Base-by-base conservation (phyloP, 53 echinoderm and acorn worm genomes). In the Antedon mediterranea region DNA sequence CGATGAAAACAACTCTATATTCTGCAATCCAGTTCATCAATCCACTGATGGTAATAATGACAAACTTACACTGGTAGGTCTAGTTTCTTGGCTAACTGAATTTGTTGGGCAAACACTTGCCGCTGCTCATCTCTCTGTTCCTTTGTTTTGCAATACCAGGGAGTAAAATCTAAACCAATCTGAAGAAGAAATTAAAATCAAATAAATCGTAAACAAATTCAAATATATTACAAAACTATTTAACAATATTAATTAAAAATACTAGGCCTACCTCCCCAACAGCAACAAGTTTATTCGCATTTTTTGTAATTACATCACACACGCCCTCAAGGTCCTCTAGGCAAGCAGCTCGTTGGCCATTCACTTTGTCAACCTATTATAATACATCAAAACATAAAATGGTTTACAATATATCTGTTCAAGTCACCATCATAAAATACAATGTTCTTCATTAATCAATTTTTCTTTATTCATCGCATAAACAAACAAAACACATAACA, bases 81-180 rank as follows among this genome's bases (percentile, higher is more conserved):
- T 31, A 89, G 75, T 77, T 83, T 85, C 77, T 92, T 97, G 27
- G 97, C 97, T 30, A 97, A 74, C 43, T 88, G 85, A 42, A 97
- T 86, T 82, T 97, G 97, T 76, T 82, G 78, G 31, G 72, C 82
- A 1, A 97, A 78, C 11, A 97, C 89, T 44, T 86, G 84, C 33
- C 89, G 85, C 74, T 97, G 97, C 13, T 77, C 89, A 44, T 83
- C 84, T 81, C 92, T 97, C 43, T 91, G 89, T 43, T 83, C 77
- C 27, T 87, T 83, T 34, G 79, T 75, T 43, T 88, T 97, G 28
- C 85, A 89, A 80, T 79, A 87, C 44, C 97, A 87, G 71, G 97
- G 97, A 0, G 91, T 89, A 74, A 97, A 97, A 78, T 97, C 97
- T 57, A 97, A 83, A 23, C 97, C 97, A 32, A 97, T 89, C 97